Percentiles rank a stretch among this genome's conserved stretches.
phyloP scores from a whole-genome alignment of 1,140 invertebrate genomes.

The Bradynema listronoti region DNA sequence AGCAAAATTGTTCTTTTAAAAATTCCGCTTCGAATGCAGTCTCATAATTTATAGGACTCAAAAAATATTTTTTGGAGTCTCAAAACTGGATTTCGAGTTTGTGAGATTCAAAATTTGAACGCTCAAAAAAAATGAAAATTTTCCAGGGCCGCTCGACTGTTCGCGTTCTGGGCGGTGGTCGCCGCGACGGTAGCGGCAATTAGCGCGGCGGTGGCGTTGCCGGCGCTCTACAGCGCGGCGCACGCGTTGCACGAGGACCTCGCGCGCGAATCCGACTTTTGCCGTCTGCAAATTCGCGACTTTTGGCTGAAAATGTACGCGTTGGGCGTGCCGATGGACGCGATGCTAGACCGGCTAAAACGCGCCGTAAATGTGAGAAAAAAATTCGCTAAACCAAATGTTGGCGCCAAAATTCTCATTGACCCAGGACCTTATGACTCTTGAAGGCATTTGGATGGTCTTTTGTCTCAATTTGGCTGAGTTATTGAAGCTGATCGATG shows the following conservation, averaged over 20 bases:
- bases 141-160: constrained; percentile 31
- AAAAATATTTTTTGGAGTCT: too few species aligned
- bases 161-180: constrained; percentile 32
- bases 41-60: too few species aligned
- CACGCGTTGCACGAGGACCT: constrained; percentile 30
- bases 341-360: constrained; percentile 12
- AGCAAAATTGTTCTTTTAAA: too few species aligned
- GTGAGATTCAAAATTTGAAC: too few species aligned
- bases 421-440: constrained; percentile 1
- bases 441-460: background rate
- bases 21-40: too few species aligned
- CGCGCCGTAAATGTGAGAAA: constrained; percentile 10
- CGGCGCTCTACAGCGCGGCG: constrained; percentile 28
- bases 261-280: constrained; percentile 31
- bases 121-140: too few species aligned
- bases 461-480: too few species aligned
- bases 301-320: constrained; percentile 32
- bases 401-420: background rate
- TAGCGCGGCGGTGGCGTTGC: constrained; percentile 17
- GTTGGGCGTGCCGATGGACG: constrained; percentile 15
- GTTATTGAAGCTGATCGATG: background rate
- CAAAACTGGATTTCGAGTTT: too few species aligned
- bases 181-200: constrained; percentile 32
- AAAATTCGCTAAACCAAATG: constrained; percentile 8
- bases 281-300: constrained; percentile 35